Evolutionary conservation across 2,113 vertebrate species (phyloP).

Genomic region (Saguinus imperator): DNA sequence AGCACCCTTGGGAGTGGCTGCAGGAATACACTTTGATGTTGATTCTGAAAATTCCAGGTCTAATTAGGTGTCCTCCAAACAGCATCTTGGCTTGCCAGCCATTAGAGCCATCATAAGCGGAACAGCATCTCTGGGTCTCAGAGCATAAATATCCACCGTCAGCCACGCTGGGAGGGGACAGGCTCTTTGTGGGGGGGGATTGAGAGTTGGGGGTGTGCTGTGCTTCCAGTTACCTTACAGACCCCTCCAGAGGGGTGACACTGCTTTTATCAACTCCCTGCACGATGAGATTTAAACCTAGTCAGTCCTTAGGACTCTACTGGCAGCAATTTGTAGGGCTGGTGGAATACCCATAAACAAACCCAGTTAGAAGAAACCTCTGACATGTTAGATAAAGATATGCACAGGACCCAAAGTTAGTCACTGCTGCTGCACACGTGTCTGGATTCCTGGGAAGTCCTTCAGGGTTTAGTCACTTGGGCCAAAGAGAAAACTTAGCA

Average conservation of each 20-base stretch:
- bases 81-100: background rate
- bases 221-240: conserved; percentile 48
- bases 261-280: conserved; percentile 57
- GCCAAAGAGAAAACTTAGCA: background rate
- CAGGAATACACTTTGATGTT: conserved; percentile 5
- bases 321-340: conserved; percentile 73
- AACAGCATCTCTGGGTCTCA: background rate
- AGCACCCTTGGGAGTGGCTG: background rate
- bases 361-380: background rate
- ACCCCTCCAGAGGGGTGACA: conserved; percentile 10
- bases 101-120: background rate
- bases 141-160: background rate
- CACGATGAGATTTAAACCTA: conserved; percentile 45
- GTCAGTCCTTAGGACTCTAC: conserved; percentile 68
- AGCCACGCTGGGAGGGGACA: background rate
- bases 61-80: conserved; percentile 28
- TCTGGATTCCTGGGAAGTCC: background rate
- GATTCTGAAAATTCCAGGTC: conserved; percentile 34
- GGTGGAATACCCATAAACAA: conserved; percentile 27
- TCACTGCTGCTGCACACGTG: rapidly evolving
- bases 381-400: background rate
- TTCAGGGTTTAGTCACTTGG: background rate
- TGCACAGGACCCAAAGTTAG: background rate
- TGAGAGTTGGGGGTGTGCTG: background rate
- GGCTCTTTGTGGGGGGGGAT: background rate